Evolutionary conservation across 64 coral and sea anemone species (phyloP).

Genomic region (Cladopsammia gracilis): DNA sequence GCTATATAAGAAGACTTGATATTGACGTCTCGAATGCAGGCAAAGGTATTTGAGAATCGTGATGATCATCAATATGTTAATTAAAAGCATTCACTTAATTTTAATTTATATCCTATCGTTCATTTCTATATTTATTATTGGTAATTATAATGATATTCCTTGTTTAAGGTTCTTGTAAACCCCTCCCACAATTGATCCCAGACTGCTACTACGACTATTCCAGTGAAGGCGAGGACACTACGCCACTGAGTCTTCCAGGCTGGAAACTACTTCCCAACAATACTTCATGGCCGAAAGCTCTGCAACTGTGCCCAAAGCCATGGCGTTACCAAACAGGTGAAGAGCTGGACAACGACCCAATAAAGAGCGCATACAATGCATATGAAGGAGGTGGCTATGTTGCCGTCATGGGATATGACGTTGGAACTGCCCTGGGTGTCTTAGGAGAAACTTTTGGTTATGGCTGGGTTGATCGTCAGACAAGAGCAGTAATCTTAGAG

Average conservation of each 20-base stretch:
- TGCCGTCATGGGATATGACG: conserved; percentile 79
- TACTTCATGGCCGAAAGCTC: conserved; percentile 15
- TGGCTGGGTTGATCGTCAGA: conserved; percentile 73
- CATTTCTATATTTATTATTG: no score
- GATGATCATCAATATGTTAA: no score
- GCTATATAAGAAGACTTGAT: no score
- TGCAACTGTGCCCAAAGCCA: conserved; percentile 39
- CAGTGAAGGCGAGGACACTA: conserved; percentile 28
- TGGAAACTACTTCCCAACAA: conserved; percentile 17
- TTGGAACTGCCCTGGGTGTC: conserved; percentile 54
- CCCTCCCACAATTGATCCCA: not conserved
- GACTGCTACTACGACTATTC: conserved; percentile 37
- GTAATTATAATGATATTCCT: no score
- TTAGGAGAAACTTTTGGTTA: conserved; percentile 38
- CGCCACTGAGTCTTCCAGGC: conserved; percentile 17
- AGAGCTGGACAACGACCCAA: conserved; percentile 48
- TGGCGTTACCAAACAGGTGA: conserved; percentile 70
- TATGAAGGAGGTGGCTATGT: conserved; percentile 84
- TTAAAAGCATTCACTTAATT: not conserved
- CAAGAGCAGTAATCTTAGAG: conserved; percentile 69
- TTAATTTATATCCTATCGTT: not conserved
- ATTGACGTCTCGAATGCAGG: no score
- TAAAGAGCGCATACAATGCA: conserved; percentile 1
- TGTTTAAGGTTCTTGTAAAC: not conserved
- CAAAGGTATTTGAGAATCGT: no score